Percentiles rank a stretch among this genome's conserved stretches.
Conservation (phyloP, 2,797 vertebrate species). For the Spinibarbus caldwelli region DNA sequence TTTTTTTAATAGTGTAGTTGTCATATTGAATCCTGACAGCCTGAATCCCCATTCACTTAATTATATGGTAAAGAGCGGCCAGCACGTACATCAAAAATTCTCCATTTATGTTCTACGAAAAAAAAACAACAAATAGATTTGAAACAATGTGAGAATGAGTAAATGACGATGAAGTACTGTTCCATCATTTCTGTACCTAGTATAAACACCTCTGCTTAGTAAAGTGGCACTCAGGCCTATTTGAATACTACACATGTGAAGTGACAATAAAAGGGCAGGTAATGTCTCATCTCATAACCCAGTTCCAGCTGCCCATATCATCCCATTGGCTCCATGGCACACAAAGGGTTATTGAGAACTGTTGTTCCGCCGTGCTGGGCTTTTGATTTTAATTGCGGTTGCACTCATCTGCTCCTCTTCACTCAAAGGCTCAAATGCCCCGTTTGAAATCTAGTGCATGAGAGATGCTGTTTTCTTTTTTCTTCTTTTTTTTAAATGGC, state of each 20-base stretch:
- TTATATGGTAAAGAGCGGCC: not conserved
- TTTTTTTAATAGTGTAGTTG: too few relatives aligned
- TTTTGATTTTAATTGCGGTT: slow-evolving; percentile 82
- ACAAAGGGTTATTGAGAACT: slow-evolving; percentile 71
- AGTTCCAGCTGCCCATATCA: slow-evolving; percentile 56
- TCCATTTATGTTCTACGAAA: not conserved
- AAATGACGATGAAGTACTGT: slow-evolving; percentile 44
- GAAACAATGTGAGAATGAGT: slow-evolving; percentile 9
- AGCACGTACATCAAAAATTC: not conserved
- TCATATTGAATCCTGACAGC: not conserved
- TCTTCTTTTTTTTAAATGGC: slow-evolving; percentile 36
- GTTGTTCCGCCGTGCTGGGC: slow-evolving; percentile 71
- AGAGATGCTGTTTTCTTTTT: slow-evolving; percentile 71
- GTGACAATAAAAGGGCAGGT: slow-evolving; percentile 45
- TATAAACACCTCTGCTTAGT: slow-evolving; percentile 39
- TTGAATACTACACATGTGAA: slow-evolving; percentile 23
- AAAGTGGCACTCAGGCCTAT: slow-evolving; percentile 32
- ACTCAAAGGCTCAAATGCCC: slow-evolving; percentile 75
- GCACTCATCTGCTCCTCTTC: slow-evolving; percentile 72
- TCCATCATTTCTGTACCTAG: slow-evolving; percentile 43
- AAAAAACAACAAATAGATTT: not conserved
- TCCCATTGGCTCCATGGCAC: slow-evolving; percentile 57
- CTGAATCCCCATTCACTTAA: not conserved
- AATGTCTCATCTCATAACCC: slow-evolving; percentile 54
- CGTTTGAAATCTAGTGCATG: slow-evolving; percentile 77